Base-by-base conservation (phyloP, 2,113 vertebrate genomes). In the Apodemus sylvaticus region DNA sequence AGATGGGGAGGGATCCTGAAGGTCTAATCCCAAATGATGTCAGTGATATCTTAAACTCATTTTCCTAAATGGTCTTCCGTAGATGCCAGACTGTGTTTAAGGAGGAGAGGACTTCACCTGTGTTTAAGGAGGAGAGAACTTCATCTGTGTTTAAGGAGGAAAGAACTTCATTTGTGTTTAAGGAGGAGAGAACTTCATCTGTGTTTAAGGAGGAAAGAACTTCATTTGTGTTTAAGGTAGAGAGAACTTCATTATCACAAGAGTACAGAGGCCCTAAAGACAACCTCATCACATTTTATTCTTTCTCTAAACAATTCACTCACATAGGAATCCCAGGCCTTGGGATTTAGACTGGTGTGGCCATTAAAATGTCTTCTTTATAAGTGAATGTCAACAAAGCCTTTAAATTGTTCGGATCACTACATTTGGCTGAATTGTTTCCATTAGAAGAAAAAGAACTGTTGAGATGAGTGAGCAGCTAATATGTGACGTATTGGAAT, bases 371-470 rank as follows among this genome's bases (percentile, higher is more conserved):
- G 62, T 70, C 53, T 51, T 86, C 39, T 70, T 96, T 94, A 94
- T 58, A 85, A 95, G 71, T 68, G 45, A 89, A 89, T 42, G 22
- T 86, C 60, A 71, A 60, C 42, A 51, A 86, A 94, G 34, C 22
- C 90, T 90, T 93, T 92, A 86, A 22, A n/a, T 86, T 97, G 74
- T 73, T 95, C 31, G 48, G 11, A 51, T 93, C 26, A 76, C 79
- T 55, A 34, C 58, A 89, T 60, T 83, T 42, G 22, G 17, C 34
- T 92, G 31, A 89, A 95, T 36, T n/a, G 36, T n/a, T 86, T 68
- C 4, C 68, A 13, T 90, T 42, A 39, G 51, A 88, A 94, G 51
- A 91, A 83, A 82, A 95, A 62, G 36, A 93, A 89, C 66, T 5
- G 4, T 31, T 53, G 55, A 89, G 62, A 39, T 26, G 31, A 12